Evolutionary conservation across 2,113 vertebrate genomes (phyloP).

Genomic region (Phodopus roborovskii): DNA sequence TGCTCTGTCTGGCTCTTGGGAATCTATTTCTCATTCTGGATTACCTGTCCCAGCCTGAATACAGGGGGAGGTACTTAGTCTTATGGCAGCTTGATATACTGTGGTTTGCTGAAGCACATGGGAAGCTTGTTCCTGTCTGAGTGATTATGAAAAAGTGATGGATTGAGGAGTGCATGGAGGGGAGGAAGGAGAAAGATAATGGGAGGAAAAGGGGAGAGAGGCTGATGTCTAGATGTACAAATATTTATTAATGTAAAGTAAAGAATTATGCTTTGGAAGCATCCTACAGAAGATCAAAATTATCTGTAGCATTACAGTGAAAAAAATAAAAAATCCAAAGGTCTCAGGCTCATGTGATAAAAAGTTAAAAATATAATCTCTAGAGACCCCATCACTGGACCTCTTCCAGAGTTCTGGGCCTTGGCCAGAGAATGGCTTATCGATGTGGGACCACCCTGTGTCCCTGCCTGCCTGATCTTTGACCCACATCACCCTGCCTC

Average conservation of each 20-base stretch:
- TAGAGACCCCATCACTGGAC: too few relatives aligned
- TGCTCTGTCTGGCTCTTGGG: not conserved
- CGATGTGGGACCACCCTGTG: too few relatives aligned
- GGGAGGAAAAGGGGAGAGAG: not conserved
- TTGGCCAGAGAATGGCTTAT: too few relatives aligned
- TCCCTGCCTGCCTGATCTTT: too few relatives aligned
- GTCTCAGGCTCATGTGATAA: conserved; percentile 8
- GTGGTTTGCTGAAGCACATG: not conserved
- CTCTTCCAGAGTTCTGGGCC: too few relatives aligned
- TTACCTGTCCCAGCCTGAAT: not conserved
- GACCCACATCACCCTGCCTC: too few relatives aligned
- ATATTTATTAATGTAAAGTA: not conserved
- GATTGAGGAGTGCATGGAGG: not conserved
- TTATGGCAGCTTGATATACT: not conserved
- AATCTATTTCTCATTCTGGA: not conserved
- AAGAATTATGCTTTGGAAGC: not conserved
- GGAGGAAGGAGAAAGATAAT: not conserved
- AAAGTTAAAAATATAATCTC: too few relatives aligned
- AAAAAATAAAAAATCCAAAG: not conserved
- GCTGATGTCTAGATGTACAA: not conserved
- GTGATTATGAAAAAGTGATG: not conserved
- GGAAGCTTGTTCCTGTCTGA: not conserved
- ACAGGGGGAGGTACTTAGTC: not conserved
- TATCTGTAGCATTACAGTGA: too few relatives aligned
- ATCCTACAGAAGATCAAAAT: conserved; percentile 14